Conservation (phyloP, 2,888 invertebrate genomes). For the Latrodectus hesperus region DNA sequence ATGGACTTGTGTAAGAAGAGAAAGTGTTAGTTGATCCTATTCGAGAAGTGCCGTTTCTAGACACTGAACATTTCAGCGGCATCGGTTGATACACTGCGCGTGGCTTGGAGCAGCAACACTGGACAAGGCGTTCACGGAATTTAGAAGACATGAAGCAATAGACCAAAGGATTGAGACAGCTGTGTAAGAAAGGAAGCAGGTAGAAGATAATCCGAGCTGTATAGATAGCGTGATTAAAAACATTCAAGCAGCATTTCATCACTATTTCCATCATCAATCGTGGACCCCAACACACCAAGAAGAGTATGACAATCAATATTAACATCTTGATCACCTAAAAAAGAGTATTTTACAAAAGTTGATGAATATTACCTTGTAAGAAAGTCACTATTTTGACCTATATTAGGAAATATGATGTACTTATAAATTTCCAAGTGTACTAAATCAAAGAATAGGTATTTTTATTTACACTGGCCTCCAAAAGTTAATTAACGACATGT, state of each 20-base stretch:
- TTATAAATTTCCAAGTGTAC: too few species aligned
- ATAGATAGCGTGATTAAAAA: conserved; percentile 73
- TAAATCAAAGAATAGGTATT: too few species aligned
- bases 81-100: conserved; percentile 14
- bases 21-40: conserved; percentile 58
- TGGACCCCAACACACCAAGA: conserved; percentile 78
- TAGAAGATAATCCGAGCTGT: conserved; percentile 73
- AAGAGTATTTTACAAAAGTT: not conserved
- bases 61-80: conserved; percentile 28
- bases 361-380: too few species aligned
- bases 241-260: conserved; percentile 73
- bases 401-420: too few species aligned
- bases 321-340: conserved; percentile 78
- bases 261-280: conserved; percentile 75
- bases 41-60: conserved; percentile 33
- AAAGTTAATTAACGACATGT: too few species aligned
- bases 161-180: conserved; percentile 74
- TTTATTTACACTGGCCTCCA: too few species aligned
- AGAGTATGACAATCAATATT: conserved; percentile 77
- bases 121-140: conserved; percentile 72
- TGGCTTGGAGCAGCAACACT: not conserved
- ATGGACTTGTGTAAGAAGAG: conserved; percentile 37
- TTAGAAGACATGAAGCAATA: conserved; percentile 75
- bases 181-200: conserved; percentile 72
- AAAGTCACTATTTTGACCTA: too few species aligned